Evolutionary conservation across 2,797 vertebrate species (phyloP).

Genomic region (Percopsis omiscomaycus): DNA sequence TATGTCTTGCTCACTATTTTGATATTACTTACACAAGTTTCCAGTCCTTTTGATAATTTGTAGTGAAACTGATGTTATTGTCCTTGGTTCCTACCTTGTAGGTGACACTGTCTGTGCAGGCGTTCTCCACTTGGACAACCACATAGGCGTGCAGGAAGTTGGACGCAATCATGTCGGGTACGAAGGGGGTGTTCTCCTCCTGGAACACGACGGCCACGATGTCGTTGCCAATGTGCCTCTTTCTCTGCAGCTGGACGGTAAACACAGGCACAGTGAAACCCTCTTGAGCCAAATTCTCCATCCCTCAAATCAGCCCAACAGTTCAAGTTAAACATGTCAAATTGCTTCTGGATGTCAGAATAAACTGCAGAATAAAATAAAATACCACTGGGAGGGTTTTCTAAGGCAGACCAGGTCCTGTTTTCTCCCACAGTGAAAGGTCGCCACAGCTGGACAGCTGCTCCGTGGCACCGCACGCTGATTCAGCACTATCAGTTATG

Average conservation of each 20-base stretch:
- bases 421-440: conserved; percentile 5
- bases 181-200: conserved; percentile 96
- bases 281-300: not conserved
- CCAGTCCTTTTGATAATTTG: too few relatives aligned
- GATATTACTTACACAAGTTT: too few relatives aligned
- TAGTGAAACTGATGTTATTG: not conserved
- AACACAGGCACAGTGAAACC: not conserved
- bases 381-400: not conserved
- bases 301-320: not conserved
- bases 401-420: not conserved
- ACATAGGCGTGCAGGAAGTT: conserved; percentile 96
- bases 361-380: conserved; percentile 7
- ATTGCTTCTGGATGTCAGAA: not conserved
- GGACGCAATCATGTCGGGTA: conserved; percentile 99
- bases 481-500: conserved; percentile 11
- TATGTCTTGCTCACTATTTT: too few relatives aligned
- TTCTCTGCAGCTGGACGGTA: conserved; percentile 87
- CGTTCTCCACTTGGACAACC: conserved; percentile 90
- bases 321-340: conserved; percentile 4
- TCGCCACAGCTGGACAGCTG: conserved; percentile 14
- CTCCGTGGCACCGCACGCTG: not conserved
- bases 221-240: conserved; percentile 97
- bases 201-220: conserved; percentile 96
- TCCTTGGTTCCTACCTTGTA: conserved; percentile 81
- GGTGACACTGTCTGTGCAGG: conserved; percentile 80